Base-by-base conservation (phyloP, 2,888 invertebrate species). In the Adineta ricciae region DNA sequence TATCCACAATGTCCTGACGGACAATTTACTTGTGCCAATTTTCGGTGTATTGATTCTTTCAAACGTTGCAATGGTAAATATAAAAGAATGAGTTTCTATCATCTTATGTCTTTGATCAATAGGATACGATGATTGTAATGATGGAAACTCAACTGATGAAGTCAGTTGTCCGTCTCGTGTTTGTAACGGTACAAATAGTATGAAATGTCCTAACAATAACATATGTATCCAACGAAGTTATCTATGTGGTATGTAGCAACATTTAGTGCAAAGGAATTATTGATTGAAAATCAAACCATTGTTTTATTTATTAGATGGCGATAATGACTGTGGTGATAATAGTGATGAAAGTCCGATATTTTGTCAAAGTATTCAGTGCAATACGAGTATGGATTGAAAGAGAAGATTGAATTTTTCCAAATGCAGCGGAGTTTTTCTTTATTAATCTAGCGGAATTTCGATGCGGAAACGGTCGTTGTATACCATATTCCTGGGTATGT, bases 191-290 rank as follows among this genome's bases (percentile, higher is more conserved):
- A 92, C 94, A 88, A 96, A 94, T 89, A 97, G 97, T 88, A 95
- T 95, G 0, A 94, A 94, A 87, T 94, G 94, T 86, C 93, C 94
- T 88, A 97, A 96, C 93, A 95, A 97, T 89, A 97, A 97, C 90
- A 93, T 93, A 86, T 98, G 98, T 90, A 94, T 98, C 21, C 83
- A 56, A 64, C n/a, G 72, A 32, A 84, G 27, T 36, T 85, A 83
- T 56, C 49, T 84, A 21, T 84, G 84, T 56, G 84, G 83, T 83
- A 83, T 56, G 64, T 46, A 46, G 11, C 46, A 46, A 46, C 5
- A 46, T 11, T 46, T 11, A 46, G 11, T 46, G 11, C 5, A 46
- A 11, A 46, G 5, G 46, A 46, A 46, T 11, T 46, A 56, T 5
- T n/a, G 7, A 32, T 3, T 8, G 3, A 82, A 82, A 41, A n/a